Percentiles rank a stretch among this genome's conserved stretches.
These are phyloP conservation scores for Pantherophis vulpinus DNA, from an alignment of 2,797 vertebrate species.

Conservation along the genomic window DNA sequence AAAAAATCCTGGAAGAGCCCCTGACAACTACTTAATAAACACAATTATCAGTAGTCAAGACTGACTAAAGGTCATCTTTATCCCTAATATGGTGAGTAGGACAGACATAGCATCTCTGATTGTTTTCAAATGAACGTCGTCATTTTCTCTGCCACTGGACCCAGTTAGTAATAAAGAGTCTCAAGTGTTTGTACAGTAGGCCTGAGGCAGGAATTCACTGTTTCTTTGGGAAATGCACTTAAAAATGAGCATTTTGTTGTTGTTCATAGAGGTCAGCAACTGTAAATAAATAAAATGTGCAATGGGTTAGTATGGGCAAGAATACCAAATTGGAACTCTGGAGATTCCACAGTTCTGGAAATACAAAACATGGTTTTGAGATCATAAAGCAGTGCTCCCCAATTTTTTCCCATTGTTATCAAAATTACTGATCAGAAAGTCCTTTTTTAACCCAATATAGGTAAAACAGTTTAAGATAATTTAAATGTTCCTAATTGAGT, in stretches of 20 bases:
- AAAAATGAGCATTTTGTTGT: background rate
- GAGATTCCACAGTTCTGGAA: conserved; percentile 24
- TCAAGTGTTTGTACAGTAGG: background rate
- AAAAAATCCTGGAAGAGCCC: background rate
- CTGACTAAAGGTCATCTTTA: conserved; percentile 2
- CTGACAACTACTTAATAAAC: background rate
- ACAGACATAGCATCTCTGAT: background rate
- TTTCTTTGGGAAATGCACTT: conserved; percentile 7
- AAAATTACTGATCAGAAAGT: background rate
- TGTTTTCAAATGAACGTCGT: background rate
- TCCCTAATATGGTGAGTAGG: background rate
- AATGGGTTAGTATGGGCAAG: background rate
- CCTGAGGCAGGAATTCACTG: background rate
- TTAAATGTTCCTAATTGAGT: background rate
- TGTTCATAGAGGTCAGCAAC: background rate
- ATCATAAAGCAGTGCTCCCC: background rate
- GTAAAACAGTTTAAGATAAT: background rate
- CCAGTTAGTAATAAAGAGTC: background rate
- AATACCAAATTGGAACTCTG: conserved; percentile 34
- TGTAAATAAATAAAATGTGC: background rate
- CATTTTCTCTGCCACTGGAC: background rate
- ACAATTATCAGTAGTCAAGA: background rate
- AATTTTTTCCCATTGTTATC: background rate
- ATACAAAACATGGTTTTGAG: conserved; percentile 18
- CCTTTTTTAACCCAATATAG: background rate